Evolutionary conservation across 2,113 vertebrate genomes (phyloP).

Genomic region (Upupa epops): DNA sequence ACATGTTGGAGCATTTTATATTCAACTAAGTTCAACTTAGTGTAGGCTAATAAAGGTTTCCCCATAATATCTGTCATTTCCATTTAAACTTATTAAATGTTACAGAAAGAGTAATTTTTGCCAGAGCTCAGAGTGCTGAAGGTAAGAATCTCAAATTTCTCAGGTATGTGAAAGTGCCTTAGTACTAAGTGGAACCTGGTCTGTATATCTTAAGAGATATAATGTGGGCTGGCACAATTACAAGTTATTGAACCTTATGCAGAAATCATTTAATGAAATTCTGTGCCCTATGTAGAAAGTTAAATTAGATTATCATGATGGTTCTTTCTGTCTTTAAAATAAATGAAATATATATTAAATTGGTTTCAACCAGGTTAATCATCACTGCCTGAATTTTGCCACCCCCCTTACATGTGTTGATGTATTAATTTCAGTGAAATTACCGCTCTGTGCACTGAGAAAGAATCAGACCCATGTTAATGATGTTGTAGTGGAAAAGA

Average conservation of each 20-base stretch:
- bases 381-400: background rate
- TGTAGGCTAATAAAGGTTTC: background rate
- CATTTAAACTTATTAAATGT: background rate
- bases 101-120: background rate
- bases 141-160: background rate
- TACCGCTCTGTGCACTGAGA: background rate
- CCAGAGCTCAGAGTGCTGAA: background rate
- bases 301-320: background rate
- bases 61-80: background rate
- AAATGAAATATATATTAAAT: background rate
- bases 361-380: background rate
- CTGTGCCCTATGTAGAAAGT: background rate
- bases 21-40: background rate
- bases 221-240: background rate
- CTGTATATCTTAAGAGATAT: background rate
- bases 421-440: background rate
- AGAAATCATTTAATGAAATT: background rate
- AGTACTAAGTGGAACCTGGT: background rate
- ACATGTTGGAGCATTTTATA: background rate
- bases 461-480: background rate
- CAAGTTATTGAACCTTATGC: background rate
- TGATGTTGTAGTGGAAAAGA: background rate
- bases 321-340: background rate
- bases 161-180: background rate
- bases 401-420: background rate